Evolutionary conservation across 2,888 invertebrate genomes (phyloP), one percentile per base, ranked within the genome.

Genomic region (Fragum fragum): DNA sequence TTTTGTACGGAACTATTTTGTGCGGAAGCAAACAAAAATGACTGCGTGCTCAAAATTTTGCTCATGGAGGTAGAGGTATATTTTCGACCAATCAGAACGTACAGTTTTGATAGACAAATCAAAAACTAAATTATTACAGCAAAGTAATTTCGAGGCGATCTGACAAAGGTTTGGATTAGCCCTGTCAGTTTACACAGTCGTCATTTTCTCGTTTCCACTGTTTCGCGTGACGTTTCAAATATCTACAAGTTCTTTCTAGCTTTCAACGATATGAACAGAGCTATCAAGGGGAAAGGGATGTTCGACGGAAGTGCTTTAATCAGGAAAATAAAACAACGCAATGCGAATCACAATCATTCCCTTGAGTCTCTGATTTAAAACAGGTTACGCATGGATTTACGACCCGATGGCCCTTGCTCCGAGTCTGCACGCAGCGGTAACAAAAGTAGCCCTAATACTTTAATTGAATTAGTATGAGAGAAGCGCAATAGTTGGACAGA

Each of bases 351-450:
- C 47, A n/a, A 47, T 47, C 47, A 14, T 18, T 47, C 47, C 47
- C 47, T 9, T 18, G 47, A 47, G 47, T 47, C 47, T 47, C 16
- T 47, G 47, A 47, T 47, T 66, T 66, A 66, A 66, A 66, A 39
- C 66, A 66, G 66, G 66, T 66, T 66, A 42, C 26, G 66, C 66
- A 42, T 66, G 66, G 66, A 66, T 66, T 66, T 66, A 66, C 36
- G 39, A n/a, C 21, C 42, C 23, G 3, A 21, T 66, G 66, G 36
- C 42, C 66, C 42, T n/a, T 9, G 29, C n/a, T 42, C 23, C 42
- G 42, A 14, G 26, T 23, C 66, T 66, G 66, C 66, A 66, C 21
- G 42, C 66, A 61, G 6, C 23, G 29, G 32, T 16, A 42, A 42
- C 66, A 66, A 66, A 66, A 66, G 66, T 21, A 39, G 23, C 32